A percentile compares a stretch with the other conserved stretches of the same genome.
phyloP scores from a whole-genome alignment of 2,113 vertebrate genomes.

The Callocephalon fimbriatum region DNA sequence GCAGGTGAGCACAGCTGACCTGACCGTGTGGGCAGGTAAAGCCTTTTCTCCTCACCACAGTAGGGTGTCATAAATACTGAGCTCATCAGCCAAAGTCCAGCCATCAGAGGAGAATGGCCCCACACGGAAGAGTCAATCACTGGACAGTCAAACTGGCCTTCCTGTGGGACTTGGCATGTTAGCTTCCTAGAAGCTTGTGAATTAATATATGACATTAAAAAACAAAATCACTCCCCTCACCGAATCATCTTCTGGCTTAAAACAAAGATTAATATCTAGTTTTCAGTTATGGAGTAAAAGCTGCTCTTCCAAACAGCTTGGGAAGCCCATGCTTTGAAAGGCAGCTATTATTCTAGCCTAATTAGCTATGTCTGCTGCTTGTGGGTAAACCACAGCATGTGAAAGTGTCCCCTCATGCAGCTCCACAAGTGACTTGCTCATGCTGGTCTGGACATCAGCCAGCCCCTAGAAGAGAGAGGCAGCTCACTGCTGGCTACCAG shows the following conservation, averaged over 20 bases:
- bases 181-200: neutral
- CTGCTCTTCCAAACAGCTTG: neutral
- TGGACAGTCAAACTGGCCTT: neutral
- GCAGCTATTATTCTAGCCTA: neutral
- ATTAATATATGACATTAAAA: neutral
- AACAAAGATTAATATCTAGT: neutral
- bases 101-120: neutral
- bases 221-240: neutral
- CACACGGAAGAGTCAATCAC: accelerated
- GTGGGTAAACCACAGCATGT: neutral
- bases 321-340: neutral
- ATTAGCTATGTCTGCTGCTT: neutral
- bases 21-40: neutral
- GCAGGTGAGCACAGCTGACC: neutral
- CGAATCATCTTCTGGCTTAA: neutral
- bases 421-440: neutral
- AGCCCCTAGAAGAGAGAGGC: neutral
- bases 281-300: neutral
- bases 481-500: neutral
- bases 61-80: neutral
- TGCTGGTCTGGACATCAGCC: neutral
- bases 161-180: neutral
- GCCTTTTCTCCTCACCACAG: neutral
- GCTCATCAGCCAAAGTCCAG: neutral
- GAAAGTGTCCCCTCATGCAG: neutral